Conservation (phyloP, 2,113 vertebrate species). For the Xenus cinereus region DNA sequence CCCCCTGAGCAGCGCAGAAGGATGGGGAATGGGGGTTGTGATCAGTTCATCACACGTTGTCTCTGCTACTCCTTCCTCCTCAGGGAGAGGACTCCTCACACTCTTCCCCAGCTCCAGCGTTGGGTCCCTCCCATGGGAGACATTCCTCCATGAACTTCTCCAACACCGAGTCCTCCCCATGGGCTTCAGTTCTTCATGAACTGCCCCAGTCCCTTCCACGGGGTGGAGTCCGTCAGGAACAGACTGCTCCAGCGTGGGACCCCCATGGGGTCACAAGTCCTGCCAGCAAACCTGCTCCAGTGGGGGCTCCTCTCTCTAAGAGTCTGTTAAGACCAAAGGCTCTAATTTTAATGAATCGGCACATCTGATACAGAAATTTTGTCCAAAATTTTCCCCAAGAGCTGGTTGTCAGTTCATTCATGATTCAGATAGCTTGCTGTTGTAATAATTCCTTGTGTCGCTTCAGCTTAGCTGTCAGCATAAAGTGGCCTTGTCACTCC, state of each 20-base stretch:
- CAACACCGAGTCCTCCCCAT: neutral
- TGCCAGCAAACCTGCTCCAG: neutral
- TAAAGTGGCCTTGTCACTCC: neutral
- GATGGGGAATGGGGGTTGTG: neutral
- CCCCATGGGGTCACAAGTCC: too few species aligned
- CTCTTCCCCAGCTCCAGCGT: neutral
- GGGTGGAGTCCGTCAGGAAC: too few species aligned
- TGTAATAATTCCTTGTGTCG: neutral
- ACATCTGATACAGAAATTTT: neutral
- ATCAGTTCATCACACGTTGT: neutral
- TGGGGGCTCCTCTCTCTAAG: neutral
- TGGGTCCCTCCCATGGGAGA: neutral
- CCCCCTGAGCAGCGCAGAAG: rapidly evolving
- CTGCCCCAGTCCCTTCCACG: neutral
- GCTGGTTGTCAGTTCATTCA: neutral
- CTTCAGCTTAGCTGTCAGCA: neutral
- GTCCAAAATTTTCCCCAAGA: neutral
- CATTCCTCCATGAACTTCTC: neutral
- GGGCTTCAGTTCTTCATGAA: neutral
- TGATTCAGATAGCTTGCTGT: neutral
- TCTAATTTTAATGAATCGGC: neutral
- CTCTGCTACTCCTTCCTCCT: neutral
- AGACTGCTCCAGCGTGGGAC: neutral
- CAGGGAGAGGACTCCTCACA: neutral
- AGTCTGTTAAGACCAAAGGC: neutral